These are phyloP conservation scores for Seladonia tumulorum DNA, from an alignment of 2,888 invertebrate species.

Conservation along the genomic window DNA sequence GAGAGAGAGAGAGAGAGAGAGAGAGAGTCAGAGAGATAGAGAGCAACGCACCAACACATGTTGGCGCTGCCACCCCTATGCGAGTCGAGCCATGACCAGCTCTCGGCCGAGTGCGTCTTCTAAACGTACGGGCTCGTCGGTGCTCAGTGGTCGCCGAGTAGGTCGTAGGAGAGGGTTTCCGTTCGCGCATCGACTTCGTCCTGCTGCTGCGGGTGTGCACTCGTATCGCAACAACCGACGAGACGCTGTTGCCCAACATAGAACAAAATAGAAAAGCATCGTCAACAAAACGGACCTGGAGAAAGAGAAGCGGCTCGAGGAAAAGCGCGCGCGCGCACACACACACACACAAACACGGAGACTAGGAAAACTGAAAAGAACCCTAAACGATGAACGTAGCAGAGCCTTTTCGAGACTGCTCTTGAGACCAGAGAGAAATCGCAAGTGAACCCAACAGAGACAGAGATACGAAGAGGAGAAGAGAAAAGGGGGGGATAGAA, in stretches of 20 bases:
- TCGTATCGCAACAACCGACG: conserved; percentile 36
- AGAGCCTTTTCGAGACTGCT: neutral
- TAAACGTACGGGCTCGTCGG: conserved; percentile 61
- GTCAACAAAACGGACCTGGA: neutral
- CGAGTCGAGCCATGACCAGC: conserved; percentile 49
- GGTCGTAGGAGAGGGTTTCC: conserved; percentile 66
- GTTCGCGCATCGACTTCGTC: conserved; percentile 36
- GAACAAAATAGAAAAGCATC: neutral
- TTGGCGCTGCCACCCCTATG: conserved; percentile 60
- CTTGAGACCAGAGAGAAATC: neutral
- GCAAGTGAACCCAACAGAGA: neutral
- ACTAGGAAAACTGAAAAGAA: neutral
- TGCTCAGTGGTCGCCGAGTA: conserved; percentile 72
- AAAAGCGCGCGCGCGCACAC: neutral
- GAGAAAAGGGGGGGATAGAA: neutral
- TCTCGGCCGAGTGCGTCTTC: conserved; percentile 49
- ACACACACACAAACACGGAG: neutral
- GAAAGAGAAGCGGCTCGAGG: neutral
- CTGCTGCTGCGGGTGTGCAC: conserved; percentile 51
- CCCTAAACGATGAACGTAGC: neutral
- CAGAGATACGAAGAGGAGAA: neutral
- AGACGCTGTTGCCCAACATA: neutral
- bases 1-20: neutral
- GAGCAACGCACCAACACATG: conserved; percentile 41
- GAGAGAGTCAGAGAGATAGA: conserved; percentile 13